Percentiles rank a stretch among this genome's conserved stretches.
Conservation (phyloP, 2,113 vertebrate species). For the Beaufortia kweichowensis region DNA sequence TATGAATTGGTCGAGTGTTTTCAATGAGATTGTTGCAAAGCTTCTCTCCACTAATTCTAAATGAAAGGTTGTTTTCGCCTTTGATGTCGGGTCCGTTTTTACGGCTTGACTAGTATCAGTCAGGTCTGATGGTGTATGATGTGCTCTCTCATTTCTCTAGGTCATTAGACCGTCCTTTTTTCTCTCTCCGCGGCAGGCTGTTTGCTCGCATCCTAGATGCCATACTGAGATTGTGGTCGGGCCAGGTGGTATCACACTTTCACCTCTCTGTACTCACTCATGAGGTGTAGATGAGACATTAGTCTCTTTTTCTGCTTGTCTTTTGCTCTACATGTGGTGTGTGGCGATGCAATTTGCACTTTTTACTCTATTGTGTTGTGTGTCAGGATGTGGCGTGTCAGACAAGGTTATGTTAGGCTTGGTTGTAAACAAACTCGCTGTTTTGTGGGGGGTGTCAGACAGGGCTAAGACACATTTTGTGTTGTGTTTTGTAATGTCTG, state of each 20-base stretch:
- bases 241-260: constrained; percentile 29
- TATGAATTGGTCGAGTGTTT: background rate
- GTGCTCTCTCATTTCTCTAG: constrained; percentile 16
- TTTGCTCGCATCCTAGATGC: constrained; percentile 7
- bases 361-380: constrained; percentile 1
- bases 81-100: constrained; percentile 24
- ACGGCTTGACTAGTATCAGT: background rate
- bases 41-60: constrained; percentile 6
- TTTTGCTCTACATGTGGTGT: background rate
- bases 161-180: background rate
- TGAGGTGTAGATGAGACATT: background rate
- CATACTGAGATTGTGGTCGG: background rate
- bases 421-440: too few relatives aligned
- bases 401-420: background rate
- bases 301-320: background rate
- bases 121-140: constrained; percentile 35
- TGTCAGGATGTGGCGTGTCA: background rate
- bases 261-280: background rate
- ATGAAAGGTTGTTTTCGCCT: constrained; percentile 17
- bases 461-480: background rate
- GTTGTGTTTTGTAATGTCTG: too few relatives aligned
- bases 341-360: constrained; percentile 1
- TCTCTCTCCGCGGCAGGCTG: constrained; percentile 1
- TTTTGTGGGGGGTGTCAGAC: background rate
- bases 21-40: background rate